Conservation (phyloP, 2,888 invertebrate genomes). For the Pseudococcus jackbeardsleyi region DNA sequence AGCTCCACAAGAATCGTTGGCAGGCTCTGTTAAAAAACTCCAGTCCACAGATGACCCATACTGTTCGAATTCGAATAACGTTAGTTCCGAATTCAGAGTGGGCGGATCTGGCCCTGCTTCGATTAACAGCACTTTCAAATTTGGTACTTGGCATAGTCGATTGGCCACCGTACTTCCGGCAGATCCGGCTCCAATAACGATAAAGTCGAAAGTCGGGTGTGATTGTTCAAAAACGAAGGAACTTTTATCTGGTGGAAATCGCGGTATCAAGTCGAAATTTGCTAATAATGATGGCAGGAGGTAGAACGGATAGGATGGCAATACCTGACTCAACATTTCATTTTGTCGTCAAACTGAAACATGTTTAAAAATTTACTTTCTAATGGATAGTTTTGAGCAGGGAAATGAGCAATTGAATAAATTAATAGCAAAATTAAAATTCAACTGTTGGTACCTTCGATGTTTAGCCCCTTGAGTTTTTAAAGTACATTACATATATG, state of each 20-base stretch:
- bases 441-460: too few species aligned
- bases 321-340: background rate
- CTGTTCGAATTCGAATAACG: conserved; percentile 78
- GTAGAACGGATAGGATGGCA: background rate
- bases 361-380: too few species aligned
- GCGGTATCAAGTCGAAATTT: background rate
- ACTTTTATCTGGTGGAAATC: background rate
- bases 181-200: background rate
- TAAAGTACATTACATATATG: too few species aligned
- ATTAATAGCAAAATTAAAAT: too few species aligned
- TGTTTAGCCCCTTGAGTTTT: too few species aligned
- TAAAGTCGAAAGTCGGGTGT: background rate
- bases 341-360: background rate
- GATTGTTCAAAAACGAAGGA: background rate
- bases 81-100: conserved; percentile 77
- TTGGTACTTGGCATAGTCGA: background rate
- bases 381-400: too few species aligned
- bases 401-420: too few species aligned
- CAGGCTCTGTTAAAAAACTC: conserved; percentile 84
- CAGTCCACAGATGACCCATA: conserved; percentile 84
- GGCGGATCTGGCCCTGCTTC: conserved; percentile 86
- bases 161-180: background rate
- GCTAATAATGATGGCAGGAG: background rate
- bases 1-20: conserved; percentile 72
- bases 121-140: conserved; percentile 76